phyloP scores from a whole-genome alignment of 2,888 invertebrate genomes.

The Lithophane socia region DNA sequence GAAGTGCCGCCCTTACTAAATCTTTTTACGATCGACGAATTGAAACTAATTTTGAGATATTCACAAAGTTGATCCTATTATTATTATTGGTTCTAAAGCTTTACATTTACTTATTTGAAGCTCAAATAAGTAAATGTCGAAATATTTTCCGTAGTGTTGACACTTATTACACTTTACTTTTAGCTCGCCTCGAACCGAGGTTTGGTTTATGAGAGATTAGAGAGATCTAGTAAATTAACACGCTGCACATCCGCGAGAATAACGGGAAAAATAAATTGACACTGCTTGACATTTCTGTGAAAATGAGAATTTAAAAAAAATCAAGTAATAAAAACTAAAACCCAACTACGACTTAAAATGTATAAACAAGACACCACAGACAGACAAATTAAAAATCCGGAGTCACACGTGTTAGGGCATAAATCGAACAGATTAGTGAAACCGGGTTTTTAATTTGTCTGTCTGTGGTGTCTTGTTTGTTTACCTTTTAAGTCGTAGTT shows the following conservation, averaged over 20 bases:
- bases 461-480: too few relatives aligned
- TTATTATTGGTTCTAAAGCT: neutral
- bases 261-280: conserved; percentile 21
- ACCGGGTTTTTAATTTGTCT: too few relatives aligned
- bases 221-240: conserved; percentile 9
- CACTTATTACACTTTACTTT: too few relatives aligned
- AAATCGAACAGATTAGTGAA: too few relatives aligned
- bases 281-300: conserved; percentile 5
- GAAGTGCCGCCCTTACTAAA: conserved; percentile 6
- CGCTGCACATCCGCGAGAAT: neutral
- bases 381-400: too few relatives aligned
- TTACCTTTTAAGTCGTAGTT: too few relatives aligned
- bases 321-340: too few relatives aligned
- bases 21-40: conserved; percentile 11
- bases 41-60: conserved; percentile 14
- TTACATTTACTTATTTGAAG: neutral
- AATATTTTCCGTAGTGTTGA: neutral
- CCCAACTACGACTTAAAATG: too few relatives aligned
- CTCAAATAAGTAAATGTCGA: neutral
- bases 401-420: too few relatives aligned
- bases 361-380: too few relatives aligned
- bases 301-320: conserved; percentile 9
- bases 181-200: neutral
- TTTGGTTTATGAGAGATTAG: conserved; percentile 2
- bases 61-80: neutral